phyloP scores from a whole-genome alignment of 2,888 invertebrate genomes.

The Agrenia bidenticulata region DNA sequence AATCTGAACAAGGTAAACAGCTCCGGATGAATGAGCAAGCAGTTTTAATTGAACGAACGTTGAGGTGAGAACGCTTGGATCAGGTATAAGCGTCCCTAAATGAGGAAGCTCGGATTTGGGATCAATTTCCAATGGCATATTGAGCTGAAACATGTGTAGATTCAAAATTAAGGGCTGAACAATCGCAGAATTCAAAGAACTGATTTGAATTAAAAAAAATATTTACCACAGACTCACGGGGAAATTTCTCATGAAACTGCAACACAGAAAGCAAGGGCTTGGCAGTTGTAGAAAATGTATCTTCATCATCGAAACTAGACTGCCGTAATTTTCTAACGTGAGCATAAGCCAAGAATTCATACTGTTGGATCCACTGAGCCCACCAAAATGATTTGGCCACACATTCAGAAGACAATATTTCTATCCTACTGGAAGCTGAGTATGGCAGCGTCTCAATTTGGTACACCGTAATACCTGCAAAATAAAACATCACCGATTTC shows the following conservation, averaged over 20 bases:
- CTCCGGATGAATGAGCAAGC: slow-evolving; percentile 45
- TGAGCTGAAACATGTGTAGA: slow-evolving; percentile 64
- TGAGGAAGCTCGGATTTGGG: neutral
- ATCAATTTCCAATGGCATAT: slow-evolving; percentile 67
- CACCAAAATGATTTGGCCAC: slow-evolving; percentile 60
- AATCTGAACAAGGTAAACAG: slow-evolving; percentile 40
- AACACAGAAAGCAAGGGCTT: slow-evolving; percentile 71
- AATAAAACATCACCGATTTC: neutral
- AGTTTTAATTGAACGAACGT: slow-evolving; percentile 31
- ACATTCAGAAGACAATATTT: slow-evolving; percentile 39
- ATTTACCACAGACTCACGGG: slow-evolving; percentile 81
- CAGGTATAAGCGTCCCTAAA: slow-evolving; percentile 13
- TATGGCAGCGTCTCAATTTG: slow-evolving; percentile 25
- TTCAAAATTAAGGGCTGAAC: neutral
- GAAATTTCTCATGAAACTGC: slow-evolving; percentile 82
- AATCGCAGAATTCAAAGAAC: neutral
- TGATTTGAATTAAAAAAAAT: slow-evolving; percentile 5
- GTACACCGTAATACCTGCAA: slow-evolving; percentile 31
- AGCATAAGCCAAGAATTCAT: slow-evolving; percentile 80
- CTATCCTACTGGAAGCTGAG: slow-evolving; percentile 19
- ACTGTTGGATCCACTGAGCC: slow-evolving; percentile 81
- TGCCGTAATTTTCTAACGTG: slow-evolving; percentile 72
- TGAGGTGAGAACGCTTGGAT: slow-evolving; percentile 31
- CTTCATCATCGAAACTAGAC: slow-evolving; percentile 65
- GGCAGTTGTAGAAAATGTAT: slow-evolving; percentile 61